Evolutionary conservation across 2,888 invertebrate species (phyloP), one percentile per base, ranked within the genome.

Genomic region (Apodemia zela): DNA sequence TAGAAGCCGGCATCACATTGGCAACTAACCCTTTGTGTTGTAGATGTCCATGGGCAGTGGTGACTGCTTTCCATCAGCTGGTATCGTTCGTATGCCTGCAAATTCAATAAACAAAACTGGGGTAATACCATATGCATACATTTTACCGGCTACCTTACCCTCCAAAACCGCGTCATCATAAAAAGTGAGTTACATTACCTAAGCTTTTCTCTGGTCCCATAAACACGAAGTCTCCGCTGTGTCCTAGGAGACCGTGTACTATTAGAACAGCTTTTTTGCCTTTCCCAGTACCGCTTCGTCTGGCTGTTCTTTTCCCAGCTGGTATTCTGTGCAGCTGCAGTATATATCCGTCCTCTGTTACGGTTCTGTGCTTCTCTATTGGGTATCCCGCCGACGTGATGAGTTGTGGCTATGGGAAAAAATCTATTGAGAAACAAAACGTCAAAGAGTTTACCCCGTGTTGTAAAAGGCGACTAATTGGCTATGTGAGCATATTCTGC

Each of bases 191-290:
- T 33, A 7, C 6, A 68, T 81, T 80, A 94, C 95, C 93, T 33
- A 95, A 80, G 71, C 94, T 94, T 71, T 93, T 93, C 63, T 93
- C 89, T 0, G 94, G 94, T 0, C 94, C 94, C 89, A 95, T 94
- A 66, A 95, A 90, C 7, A 96, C 84, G 92, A 95, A 96, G 75
- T 95, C 94, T 0, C 94, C 93, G 6, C 95, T 94, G 71, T 94
- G 93, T 2, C 94, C 94, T 5, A 94, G 72, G 0, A 96, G 77
- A 0, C 96, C 94, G 67, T 94, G 94, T 65, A 93, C 82, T 7
- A 94, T 68, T 8, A 94, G 76, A 3, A 94, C 84, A 0, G 85
- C 82, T 63, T 77, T 82, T 74, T 87, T 87, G 51, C 82, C 87
- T 69, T 84, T 87, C 11, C 76, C 75, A 2, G 66, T 70, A 1